These are phyloP conservation scores for Arizona elegans DNA, from an alignment of 2,113 vertebrate genomes.

Conservation along the genomic window DNA sequence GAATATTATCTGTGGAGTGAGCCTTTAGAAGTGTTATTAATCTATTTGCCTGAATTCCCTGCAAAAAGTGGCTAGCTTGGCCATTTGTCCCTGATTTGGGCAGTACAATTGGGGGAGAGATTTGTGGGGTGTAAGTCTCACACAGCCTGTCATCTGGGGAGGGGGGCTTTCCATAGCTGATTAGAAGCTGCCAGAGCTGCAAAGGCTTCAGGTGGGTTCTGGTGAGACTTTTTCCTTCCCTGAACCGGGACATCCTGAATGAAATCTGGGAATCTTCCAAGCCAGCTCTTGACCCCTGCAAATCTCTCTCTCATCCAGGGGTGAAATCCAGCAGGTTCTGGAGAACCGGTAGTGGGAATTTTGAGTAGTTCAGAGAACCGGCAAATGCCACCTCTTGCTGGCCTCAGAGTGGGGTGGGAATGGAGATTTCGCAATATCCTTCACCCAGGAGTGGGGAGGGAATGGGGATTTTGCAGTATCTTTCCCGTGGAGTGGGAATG, in stretches of 20 bases:
- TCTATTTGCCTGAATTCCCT: not conserved
- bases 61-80: not conserved
- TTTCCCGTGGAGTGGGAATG: no score
- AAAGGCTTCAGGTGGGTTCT: not conserved
- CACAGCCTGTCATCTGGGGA: not conserved
- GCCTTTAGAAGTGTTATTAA: not conserved
- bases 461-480: no score
- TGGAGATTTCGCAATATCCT: no score
- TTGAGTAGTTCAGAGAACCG: no score
- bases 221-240: not conserved
- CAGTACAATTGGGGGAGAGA: not conserved
- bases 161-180: not conserved
- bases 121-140: not conserved
- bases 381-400: no score
- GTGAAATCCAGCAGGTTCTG: no score
- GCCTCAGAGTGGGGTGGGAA: no score
- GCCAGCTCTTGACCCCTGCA: not conserved
- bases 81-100: not conserved
- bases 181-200: not conserved
- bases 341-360: no score
- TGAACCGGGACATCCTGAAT: not conserved
- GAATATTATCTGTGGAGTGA: not conserved
- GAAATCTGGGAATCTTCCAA: not conserved
- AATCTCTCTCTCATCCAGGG: not conserved
- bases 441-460: no score